A percentile compares a stretch with the other conserved stretches of the same genome.
Conservation (phyloP, 2,113 vertebrate species). For the Tyrannus savana region DNA sequence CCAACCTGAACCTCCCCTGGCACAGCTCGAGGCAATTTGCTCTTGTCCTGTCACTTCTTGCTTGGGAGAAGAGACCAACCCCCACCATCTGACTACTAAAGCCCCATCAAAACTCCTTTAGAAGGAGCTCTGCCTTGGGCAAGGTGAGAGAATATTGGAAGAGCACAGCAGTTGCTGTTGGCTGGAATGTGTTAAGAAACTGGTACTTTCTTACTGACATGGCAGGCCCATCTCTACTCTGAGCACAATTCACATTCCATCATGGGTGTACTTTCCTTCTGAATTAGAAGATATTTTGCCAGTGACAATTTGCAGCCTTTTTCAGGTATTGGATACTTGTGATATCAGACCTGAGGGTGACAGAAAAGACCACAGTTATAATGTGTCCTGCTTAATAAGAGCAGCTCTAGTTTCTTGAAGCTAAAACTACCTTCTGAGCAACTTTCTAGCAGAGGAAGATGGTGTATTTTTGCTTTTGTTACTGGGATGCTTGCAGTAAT, state of each 20-base stretch:
- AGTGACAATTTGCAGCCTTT: neutral
- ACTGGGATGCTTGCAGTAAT: neutral
- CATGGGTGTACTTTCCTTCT: neutral
- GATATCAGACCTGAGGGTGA: neutral
- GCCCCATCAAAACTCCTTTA: neutral
- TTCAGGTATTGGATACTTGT: neutral
- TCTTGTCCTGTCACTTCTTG: neutral
- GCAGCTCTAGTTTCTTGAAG: neutral
- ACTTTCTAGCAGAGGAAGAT: neutral
- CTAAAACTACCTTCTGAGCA: neutral
- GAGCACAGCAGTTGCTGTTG: neutral
- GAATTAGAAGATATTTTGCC: neutral
- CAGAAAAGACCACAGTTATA: neutral
- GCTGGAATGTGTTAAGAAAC: neutral
- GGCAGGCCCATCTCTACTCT: neutral
- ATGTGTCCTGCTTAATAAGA: neutral
- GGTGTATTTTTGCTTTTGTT: neutral
- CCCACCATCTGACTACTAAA: neutral
- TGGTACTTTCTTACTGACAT: neutral
- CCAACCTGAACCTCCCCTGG: neutral
- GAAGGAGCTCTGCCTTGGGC: neutral
- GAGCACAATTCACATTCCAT: neutral
- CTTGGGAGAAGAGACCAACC: neutral
- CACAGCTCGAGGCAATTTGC: neutral
- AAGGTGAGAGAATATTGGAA: neutral